Base-by-base conservation (phyloP, 1,140 invertebrate species). In the Ips typographus region DNA sequence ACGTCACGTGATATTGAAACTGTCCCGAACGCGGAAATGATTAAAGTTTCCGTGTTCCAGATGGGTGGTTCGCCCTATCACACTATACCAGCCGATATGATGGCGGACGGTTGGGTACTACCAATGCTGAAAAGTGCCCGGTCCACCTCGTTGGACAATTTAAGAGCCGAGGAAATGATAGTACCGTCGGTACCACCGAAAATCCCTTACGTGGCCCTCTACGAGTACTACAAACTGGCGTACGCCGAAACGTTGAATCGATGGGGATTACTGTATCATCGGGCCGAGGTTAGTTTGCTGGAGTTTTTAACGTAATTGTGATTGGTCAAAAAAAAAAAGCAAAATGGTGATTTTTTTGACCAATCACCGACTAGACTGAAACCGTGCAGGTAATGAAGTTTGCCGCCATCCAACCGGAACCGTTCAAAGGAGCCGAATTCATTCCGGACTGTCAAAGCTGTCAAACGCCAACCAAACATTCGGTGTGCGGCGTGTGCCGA, bases 241-340 rank as follows among this genome's bases (percentile, higher is more conserved):
- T 98, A 98, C 79, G 93, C 94, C 1, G 94, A 97, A 76, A 89
- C 96, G 36, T 82, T 98, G 4, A 92, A 95, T 76, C 83, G 92
- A 53, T 88, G 86, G 86, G 87, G 91, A 72, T 81, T 96, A 37
- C 80, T 95, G 3, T 92, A 95, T 76, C 90, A 92, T 40, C 85
- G 93, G 73, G 89, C 92, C 3, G 86, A 91, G 78, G 87, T 97
- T 22, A 22, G 22, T 22, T 22, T 22, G 22, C 22, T 22, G 22
- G 38, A 47, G 44, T 47, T 6, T 47, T 47, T n/a, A n/a, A 47
- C n/a, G 5, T 6, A 47, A 1, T 47, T 47, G n/a, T 47, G n/a
- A 47, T 47, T 47, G n/a, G 44, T 22, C 22, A 22, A 22, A 22
- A 22, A 22, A 22, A 22, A 22, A 22, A 22, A 22, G 22, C 22